Base-by-base conservation (phyloP, 2,888 invertebrate species). In the Phyto melanocephala region DNA sequence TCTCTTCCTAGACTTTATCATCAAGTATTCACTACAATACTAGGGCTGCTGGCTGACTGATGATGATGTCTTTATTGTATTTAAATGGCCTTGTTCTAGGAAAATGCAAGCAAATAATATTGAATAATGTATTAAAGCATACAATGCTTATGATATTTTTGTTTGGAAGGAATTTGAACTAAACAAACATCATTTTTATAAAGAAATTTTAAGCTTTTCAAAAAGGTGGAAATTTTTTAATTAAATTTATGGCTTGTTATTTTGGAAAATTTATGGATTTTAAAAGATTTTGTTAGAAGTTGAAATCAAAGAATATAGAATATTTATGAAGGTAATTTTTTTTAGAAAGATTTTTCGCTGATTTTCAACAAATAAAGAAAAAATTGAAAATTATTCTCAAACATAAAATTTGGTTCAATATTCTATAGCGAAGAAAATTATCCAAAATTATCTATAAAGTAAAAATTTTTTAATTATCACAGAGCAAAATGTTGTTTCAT, bases 31-130 rank as follows among this genome's bases (percentile, higher is more conserved):
- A 35, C 3, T n/a, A 22, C 35, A 56, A 62, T 52, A 47, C 35
- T 45, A 42, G 33, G 42, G 37, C 54, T 54, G 54, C 11, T 40
- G 42, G 1, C 45, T 28, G 28, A 1, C 3, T 54, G 33, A 58
- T 71, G 65, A 60, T 77, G 58, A 74, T 72, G 77, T 81, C 81
- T 81, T 77, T 68, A 81, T 74, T 74, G 52, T 47, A 7, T 40
- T 20, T 7, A 13, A 65, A 20, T 37, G 8, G 6, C 6, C 6
- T 28, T 15, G 2, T 76, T 65, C 50, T 65, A 50, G 47, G 37
- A 58, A 81, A 56, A 15, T 58, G 28, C 20, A 56, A 45, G 47
- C 8, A 63, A 77, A 76, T 62, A 15, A 54, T 37, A 45, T 80
- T 75, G 63, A 80, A 80, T 58, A 70, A 24, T 63, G 8, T 24